Evolutionary conservation across 2,888 invertebrate genomes (phyloP).

Genomic region (Drepana falcataria): DNA sequence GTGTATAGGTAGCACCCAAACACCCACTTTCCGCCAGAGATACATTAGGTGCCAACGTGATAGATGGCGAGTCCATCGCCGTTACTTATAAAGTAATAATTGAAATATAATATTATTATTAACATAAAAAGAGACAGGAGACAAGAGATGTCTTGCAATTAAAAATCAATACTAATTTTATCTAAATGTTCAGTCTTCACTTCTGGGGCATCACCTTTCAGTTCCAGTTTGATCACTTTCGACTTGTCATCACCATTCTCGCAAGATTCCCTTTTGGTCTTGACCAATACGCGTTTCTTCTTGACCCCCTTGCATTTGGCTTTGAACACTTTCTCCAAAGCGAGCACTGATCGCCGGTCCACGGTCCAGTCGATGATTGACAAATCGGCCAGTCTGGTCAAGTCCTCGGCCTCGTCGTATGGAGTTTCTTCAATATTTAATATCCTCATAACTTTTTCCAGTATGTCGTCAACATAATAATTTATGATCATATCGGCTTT

Average conservation of each 20-base stretch:
- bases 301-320: slow-evolving; percentile 68
- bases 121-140: neutral
- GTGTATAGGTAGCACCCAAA: no score
- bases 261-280: slow-evolving; percentile 44
- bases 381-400: slow-evolving; percentile 75
- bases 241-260: slow-evolving; percentile 36
- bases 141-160: neutral
- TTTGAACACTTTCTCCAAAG: slow-evolving; percentile 80
- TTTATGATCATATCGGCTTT: slow-evolving; percentile 94
- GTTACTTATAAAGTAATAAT: no score
- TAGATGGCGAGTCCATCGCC: no score
- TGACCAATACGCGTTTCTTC: slow-evolving; percentile 59
- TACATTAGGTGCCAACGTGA: no score
- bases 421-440: slow-evolving; percentile 86
- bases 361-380: slow-evolving; percentile 86
- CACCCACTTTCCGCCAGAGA: no score
- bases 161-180: slow-evolving; percentile 7
- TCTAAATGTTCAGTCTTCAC: slow-evolving; percentile 14
- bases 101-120: neutral
- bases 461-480: slow-evolving; percentile 91
- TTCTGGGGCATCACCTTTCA: slow-evolving; percentile 12
- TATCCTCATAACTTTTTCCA: slow-evolving; percentile 85
- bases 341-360: slow-evolving; percentile 75
- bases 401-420: slow-evolving; percentile 82
- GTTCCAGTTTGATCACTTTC: slow-evolving; percentile 52